Evolutionary conservation across 2,797 vertebrate genomes (phyloP), one percentile per base, ranked within the genome.

Genomic region (Telmatherina bonti): DNA sequence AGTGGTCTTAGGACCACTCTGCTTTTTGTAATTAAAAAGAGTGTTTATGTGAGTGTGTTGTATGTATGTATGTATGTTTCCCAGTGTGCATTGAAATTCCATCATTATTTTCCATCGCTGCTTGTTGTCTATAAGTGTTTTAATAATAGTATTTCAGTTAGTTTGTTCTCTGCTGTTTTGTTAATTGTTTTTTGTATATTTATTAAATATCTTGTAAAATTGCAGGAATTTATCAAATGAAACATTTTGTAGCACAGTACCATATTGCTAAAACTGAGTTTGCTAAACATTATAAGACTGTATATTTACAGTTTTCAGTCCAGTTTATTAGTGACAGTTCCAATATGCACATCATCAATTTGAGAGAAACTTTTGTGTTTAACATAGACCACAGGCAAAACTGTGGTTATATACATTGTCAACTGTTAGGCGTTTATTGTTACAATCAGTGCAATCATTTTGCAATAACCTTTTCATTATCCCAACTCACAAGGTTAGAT

Each of bases 11-110:
- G 93, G 94, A 67, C 90, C 92, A 7, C 53, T 95, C 63, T 95
- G 94, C 72, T 95, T 95, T 78, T 90, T 94, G 87, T 95, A 92
- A 93, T 65, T n/a, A 29, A 24, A 53, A 53, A 57, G 0, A 78
- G 47, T 45, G 24, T 67, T 33, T 31, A 36, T 58, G 45, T 52
- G 49, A 61, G 5, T 45, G 36, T 45, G 24, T 3, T 15, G 47
- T 47, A 20, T 68, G 36, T 38, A 11, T 49, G 41, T 7, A 20
- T 20, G 41, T 16, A 26, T 30, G 18, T 33, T 30, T 22, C 6
- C 1, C 10, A 26, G 12, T 22, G 49, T 31, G 22, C 36, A 7
- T 60, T 62, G 11, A 30, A 53, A 61, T n/a, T 58, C 5, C 73
- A 88, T 80, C 69, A 68, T 35, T 79, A 13, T 78, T 71, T 78